Percentiles rank a stretch among this genome's conserved stretches.
Evolutionary conservation across 1,140 invertebrate species (phyloP).

Genomic region (Trinorchestia longiramus): DNA sequence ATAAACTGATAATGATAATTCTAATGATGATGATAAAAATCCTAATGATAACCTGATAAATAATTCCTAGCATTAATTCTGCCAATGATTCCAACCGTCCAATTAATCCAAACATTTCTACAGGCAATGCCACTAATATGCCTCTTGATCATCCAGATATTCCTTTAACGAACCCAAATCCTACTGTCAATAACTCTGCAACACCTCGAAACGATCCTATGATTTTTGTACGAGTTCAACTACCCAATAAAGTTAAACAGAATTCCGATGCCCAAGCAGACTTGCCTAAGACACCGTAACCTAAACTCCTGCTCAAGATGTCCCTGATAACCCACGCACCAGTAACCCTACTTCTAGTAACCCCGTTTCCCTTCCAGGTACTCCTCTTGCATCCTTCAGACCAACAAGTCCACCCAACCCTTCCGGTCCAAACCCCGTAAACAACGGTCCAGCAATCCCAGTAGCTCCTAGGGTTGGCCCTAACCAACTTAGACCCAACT

Average conservation of each 20-base stretch:
- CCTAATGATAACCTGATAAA: no score
- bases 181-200: neutral
- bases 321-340: neutral
- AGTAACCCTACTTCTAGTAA: neutral
- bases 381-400: neutral
- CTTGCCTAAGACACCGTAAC: neutral
- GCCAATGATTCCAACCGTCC: no score
- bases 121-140: no score
- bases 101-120: no score
- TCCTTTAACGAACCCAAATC: neutral
- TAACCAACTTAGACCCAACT: neutral
- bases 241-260: neutral
- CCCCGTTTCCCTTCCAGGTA: neutral
- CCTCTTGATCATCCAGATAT: neutral
- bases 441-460: neutral
- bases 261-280: neutral
- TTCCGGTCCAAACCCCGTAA: neutral
- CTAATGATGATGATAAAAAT: no score
- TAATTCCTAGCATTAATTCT: no score
- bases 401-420: neutral
- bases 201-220: neutral
- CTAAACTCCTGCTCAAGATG: neutral
- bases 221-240: neutral
- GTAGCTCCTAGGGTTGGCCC: neutral
- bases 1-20: no score